phyloP scores from a whole-genome alignment of 2,797 vertebrate species.

The Tangara arthus region DNA sequence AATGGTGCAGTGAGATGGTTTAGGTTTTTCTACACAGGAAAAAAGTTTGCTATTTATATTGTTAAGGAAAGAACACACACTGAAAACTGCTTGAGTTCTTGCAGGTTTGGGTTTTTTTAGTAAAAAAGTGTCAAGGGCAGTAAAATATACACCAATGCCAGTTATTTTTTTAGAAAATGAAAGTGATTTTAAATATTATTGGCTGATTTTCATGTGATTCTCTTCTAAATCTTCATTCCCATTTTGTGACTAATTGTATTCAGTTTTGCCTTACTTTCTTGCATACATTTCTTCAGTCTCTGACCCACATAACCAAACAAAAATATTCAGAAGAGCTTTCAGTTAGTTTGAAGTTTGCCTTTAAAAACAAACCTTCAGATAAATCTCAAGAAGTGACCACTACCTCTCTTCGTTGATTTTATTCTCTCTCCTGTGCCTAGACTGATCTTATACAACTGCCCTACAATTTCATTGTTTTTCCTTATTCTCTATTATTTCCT shows the following conservation, averaged over 20 bases:
- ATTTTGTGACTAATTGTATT: not conserved
- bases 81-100: not conserved
- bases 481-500: not conserved
- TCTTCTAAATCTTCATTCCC: not conserved
- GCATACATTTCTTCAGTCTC: not conserved
- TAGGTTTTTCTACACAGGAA: not conserved
- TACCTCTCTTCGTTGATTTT: not conserved
- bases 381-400: not conserved
- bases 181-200: not conserved
- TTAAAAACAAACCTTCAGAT: not conserved
- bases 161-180: not conserved
- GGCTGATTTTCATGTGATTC: not conserved
- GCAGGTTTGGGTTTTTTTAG: fast-evolving
- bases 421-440: not conserved
- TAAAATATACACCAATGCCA: not conserved
- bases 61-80: not conserved
- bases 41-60: not conserved
- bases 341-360: not conserved
- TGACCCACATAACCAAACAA: not conserved
- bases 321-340: not conserved
- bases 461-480: not conserved
- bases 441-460: not conserved
- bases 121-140: not conserved
- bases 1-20: not conserved
- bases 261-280: not conserved